Evolutionary conservation across 2,888 invertebrate genomes (phyloP).

Genomic region (Leptarthrus brevirostris): DNA sequence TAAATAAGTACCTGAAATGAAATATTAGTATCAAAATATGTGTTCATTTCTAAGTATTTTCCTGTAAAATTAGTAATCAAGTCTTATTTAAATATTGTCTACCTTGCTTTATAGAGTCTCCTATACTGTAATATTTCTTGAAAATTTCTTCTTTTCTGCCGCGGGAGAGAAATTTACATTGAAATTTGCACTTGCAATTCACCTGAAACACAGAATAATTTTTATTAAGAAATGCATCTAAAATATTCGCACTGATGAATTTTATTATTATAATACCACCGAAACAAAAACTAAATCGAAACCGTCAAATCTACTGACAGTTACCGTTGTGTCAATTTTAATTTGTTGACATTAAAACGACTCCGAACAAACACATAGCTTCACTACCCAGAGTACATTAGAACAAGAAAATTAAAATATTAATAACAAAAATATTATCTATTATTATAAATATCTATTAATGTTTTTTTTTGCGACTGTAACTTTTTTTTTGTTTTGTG

Average conservation of each 20-base stretch:
- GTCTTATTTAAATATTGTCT: conserved; percentile 19
- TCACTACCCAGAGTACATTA: conserved; percentile 1
- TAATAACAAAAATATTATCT: conserved; percentile 15
- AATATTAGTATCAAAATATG: conserved; percentile 29
- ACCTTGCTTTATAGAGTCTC: conserved; percentile 44
- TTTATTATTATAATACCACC: conserved; percentile 1
- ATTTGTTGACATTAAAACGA: conserved; percentile 22
- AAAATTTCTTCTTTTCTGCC: conserved; percentile 40
- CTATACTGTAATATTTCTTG: conserved; percentile 40
- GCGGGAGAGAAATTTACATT: conserved; percentile 34
- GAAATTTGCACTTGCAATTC: conserved; percentile 46
- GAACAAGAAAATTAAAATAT: conserved; percentile 21
- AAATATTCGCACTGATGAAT: conserved; percentile 20
- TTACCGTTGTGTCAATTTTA: conserved; percentile 9
- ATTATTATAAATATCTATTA: no score
- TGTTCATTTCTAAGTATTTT: conserved; percentile 16
- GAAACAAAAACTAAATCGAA: conserved; percentile 19
- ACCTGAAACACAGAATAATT: conserved; percentile 21
- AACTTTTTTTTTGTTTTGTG: conserved; percentile 36
- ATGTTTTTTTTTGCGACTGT: conserved; percentile 47
- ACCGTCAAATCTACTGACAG: conserved; percentile 1
- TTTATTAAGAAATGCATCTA: conserved; percentile 2
- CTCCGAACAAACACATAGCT: conserved; percentile 1
- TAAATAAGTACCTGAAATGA: conserved; percentile 45
- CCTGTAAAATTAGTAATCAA: conserved; percentile 8